Evolutionary conservation across 2,113 vertebrate genomes (phyloP), one percentile per base, ranked within the genome.

Genomic region (Alectura lathami): DNA sequence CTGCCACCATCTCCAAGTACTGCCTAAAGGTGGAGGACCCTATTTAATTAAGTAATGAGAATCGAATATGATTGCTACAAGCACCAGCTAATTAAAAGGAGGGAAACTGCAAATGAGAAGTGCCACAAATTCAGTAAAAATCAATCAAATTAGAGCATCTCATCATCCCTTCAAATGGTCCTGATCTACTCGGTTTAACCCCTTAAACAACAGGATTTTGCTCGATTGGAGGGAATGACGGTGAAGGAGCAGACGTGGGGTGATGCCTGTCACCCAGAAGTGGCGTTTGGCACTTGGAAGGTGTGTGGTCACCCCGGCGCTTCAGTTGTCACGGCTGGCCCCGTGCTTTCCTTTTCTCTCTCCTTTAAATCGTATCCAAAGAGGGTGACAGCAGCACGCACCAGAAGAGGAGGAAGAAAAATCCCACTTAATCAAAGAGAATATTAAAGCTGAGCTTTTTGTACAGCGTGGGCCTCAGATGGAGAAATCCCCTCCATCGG

Each of bases 11-110:
- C 66, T 84, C 70, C 69, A 81, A 82, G 56, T 62, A 7, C 70
- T 66, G 76, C 89, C 94, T 78, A 54, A 73, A 81, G 91, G 87
- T 94, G 79, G 54, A 95, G 72, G 75, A 85, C 83, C 89, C 79
- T 29, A 62, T 95, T 93, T 96, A 92, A 91, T 88, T 91, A 94
- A 96, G 81, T 94, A 95, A 96, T 85, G 92, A 91, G 94, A 96
- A 94, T 96, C 5, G 2, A 96, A 95, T 84, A 73, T 87, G 95
- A 97, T 96, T 81, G 94, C 96, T 96, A 95, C 96, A 96, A 94
- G 93, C 93, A 64, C 47, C 59, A 0, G 51, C 86, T 96, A 97
- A 97, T 96, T 97, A 89, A 96, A 94, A 94, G 94, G 83, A 91
- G 87, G 84, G 77, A 59, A 87, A 79, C 89, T 93, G 91, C 95